A percentile compares a stretch with the other conserved stretches of the same genome.
Conservation (phyloP, 2,113 vertebrate genomes). For the Lophura nycthemera region DNA sequence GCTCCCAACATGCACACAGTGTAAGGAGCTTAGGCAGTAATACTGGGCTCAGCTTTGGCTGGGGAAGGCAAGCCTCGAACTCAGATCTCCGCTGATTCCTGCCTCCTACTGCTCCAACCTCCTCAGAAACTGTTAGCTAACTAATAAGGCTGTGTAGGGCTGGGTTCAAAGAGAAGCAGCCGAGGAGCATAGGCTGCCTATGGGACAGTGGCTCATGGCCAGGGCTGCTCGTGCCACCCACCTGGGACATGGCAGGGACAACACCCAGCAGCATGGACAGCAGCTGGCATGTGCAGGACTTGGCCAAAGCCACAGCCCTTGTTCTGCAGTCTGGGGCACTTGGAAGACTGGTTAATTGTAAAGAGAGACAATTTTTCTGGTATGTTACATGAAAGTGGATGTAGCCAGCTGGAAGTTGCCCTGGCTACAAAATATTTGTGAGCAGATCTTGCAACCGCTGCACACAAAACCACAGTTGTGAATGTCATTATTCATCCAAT, state of each 20-base stretch:
- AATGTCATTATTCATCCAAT: background rate
- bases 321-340: background rate
- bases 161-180: rapidly evolving
- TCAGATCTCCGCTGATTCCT: background rate
- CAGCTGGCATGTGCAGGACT: rapidly evolving
- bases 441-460: background rate
- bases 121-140: background rate
- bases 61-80: background rate
- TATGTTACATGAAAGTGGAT: background rate
- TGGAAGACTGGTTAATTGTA: background rate
- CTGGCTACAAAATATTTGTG: background rate
- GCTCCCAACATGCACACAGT: background rate
- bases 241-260: no score
- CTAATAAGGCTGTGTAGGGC: rapidly evolving
- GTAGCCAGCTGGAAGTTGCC: background rate
- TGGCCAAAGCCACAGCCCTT: rapidly evolving
- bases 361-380: background rate
- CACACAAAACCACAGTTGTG: background rate
- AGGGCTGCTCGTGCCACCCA: background rate
- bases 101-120: background rate
- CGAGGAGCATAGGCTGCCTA: background rate
- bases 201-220: background rate
- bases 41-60: background rate
- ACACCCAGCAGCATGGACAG: background rate
- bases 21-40: background rate